These are phyloP conservation scores for Leptoteleia sp. DNA, from an alignment of 1,140 invertebrate genomes.

Conservation along the genomic window DNA sequence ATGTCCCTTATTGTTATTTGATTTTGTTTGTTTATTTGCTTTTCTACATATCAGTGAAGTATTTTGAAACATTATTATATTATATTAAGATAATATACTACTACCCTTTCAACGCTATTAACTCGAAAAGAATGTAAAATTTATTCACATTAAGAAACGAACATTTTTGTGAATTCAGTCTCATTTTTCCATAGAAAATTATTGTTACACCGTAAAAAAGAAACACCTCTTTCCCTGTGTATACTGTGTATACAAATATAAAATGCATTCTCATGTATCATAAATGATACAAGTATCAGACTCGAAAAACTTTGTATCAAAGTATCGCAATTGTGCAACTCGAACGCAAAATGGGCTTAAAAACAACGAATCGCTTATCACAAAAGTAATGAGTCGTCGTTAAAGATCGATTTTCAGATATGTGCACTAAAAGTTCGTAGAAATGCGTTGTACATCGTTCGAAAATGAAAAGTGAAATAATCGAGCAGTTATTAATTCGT, in stretches of 20 bases:
- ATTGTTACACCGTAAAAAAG: slow-evolving; percentile 3
- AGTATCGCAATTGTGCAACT: slow-evolving; percentile 25
- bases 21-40: too few species aligned
- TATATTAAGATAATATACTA: too few species aligned
- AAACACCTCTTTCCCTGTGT: neutral
- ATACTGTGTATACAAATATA: neutral
- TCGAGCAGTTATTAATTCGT: slow-evolving; percentile 10
- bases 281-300: slow-evolving; percentile 16
- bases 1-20: too few species aligned
- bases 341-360: slow-evolving; percentile 4
- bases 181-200: slow-evolving; percentile 4
- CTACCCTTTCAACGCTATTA: too few species aligned
- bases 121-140: too few species aligned
- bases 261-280: slow-evolving; percentile 1
- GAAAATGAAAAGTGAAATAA: slow-evolving; percentile 12
- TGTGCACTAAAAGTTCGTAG: slow-evolving; percentile 43
- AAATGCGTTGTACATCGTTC: slow-evolving; percentile 35
- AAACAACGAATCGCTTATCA: slow-evolving; percentile 10
- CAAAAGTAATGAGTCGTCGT: slow-evolving; percentile 13
- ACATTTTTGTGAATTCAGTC: too few species aligned
- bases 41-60: too few species aligned
- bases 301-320: slow-evolving; percentile 17
- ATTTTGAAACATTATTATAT: too few species aligned
- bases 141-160: too few species aligned
- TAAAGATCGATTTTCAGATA: slow-evolving; percentile 31